phyloP scores from a whole-genome alignment of 2,888 invertebrate genomes.

The Leptopilina drosophilae region DNA sequence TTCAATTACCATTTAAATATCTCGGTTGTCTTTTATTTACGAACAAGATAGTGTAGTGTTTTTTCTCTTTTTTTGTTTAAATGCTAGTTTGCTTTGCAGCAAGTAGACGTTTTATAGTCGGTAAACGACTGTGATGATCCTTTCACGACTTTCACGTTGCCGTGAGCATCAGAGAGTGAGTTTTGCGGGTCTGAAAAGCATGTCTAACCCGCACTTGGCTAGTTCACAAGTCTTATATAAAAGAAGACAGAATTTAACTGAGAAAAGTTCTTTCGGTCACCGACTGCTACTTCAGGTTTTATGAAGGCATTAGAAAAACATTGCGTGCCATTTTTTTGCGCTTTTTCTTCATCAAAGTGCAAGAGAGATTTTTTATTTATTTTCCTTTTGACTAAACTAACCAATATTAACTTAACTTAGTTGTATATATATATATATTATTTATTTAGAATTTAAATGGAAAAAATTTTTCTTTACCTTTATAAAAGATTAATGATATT shows the following conservation, averaged over 20 bases:
- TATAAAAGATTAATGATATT: too few species aligned
- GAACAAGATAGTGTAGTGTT: constrained; percentile 8
- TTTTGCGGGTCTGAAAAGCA: constrained; percentile 32
- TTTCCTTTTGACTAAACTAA: background rate
- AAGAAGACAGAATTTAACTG: constrained; percentile 38
- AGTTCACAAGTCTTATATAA: constrained; percentile 39
- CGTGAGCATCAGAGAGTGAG: constrained; percentile 26
- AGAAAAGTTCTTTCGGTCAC: constrained; percentile 30
- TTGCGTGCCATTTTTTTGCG: constrained; percentile 28
- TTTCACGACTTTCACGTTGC: constrained; percentile 40
- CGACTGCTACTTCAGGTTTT: constrained; percentile 33
- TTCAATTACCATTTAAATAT: constrained; percentile 30
- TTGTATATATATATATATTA: too few species aligned
- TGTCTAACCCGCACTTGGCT: constrained; percentile 36
- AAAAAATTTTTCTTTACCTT: too few species aligned
- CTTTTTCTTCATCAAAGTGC: background rate
- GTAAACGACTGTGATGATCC: constrained; percentile 38
- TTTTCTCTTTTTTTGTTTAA: constrained; percentile 7
- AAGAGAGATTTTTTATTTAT: background rate
- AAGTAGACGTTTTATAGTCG: constrained; percentile 40
- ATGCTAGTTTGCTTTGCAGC: constrained; percentile 25
- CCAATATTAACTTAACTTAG: background rate
- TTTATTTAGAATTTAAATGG: too few species aligned
- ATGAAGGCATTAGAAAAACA: constrained; percentile 38
- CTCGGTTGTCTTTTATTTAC: constrained; percentile 8